Base-by-base conservation (phyloP, 2,797 vertebrate genomes). In the Lateolabrax maculatus region DNA sequence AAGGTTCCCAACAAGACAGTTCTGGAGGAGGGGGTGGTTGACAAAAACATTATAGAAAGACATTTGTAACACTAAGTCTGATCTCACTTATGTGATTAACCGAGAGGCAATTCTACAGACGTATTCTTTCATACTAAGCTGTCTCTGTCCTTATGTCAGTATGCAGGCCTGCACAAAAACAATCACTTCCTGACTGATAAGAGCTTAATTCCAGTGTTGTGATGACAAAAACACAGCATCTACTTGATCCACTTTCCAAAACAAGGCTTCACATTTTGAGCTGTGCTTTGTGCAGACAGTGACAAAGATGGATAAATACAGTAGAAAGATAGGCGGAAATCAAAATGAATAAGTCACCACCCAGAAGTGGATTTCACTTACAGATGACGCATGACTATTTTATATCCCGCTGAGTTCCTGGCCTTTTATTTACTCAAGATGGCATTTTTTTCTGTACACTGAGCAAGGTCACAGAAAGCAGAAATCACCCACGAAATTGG, bases 351-450 rank as follows among this genome's bases (percentile, higher is more conserved):
- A 94, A 94, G 91, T 94, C 84, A 92, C 84, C 80, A 81, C 67
- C 76, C 84, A 73, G 84, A 91, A 94, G 90, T 93, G 91, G 88
- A 90, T 92, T 94, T 92, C 86, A 84, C 90, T 91, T 90, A 83
- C 74, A 91, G 90, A 90, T 84, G 87, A 94, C 82, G 71, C 92
- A 96, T 95, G 78, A 94, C 91, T 95, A 93, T 95, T 96, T 96
- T 51, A 95, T 94, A 92, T 85, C 77, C 84, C 51, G 43, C 70
- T 27, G 84, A 81, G 73, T 77, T 90, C 81, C 69, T 66, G 71
- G 65, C 83, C 87, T 92, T 93, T 93, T 93, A 93, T 94, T 94
- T 94, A 92, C 92, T 91, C 85, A 75, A 74, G 87, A 89, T 77
- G 87, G 80, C 84, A 1, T 86, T 74, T 77, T 78, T 87, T 71